Evolutionary conservation across 64 coral and sea anemone genomes (phyloP), one percentile per base, ranked within the genome.

Genomic region (Porites lutea): DNA sequence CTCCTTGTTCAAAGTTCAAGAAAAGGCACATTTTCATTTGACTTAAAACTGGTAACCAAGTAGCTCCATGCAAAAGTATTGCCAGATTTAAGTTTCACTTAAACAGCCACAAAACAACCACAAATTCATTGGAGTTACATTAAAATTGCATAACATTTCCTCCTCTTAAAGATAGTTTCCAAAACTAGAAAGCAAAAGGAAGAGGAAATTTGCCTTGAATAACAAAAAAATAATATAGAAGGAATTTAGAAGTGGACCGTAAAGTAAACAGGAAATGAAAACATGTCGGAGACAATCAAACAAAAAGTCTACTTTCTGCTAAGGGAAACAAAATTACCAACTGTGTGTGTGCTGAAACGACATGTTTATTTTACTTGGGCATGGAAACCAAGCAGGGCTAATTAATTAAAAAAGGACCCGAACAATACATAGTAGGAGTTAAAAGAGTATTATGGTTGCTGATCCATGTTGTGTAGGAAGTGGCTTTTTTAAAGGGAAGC

Each of bases 221-320:
- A 68, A 65, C 14, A 47, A n/a, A 45, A 78, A 65, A 64, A 80
- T 13, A 80, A 60, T 67, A 50, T 2, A 69, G 69, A 49, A 84
- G 19, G 69, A 84, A 84, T 21, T 84, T 6, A 84, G 61, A 20
- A 18, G 47, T 68, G 15, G 45, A 69, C 46, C 10, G 0, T 68
- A 84, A 84, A 52, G 20, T 69, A 48, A 68, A 84, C 81, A 84
- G 81, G 81, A 84, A 84, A 84, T 84, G 16, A 48, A 84, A 52
- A 84, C 81, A 84, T 68, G 58, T 65, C 3, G 52, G 18, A 8
- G 48, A 84, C 45, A 84, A 84, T 50, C 48, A 23, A 68, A 59
- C 20, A 9, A 49, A 84, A 68, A 43, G 44, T 48, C 47, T 84
- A 22, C 45, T 9, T n/a, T 69, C 46, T 65, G 8, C 9, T 21